Base-by-base conservation (phyloP, 1,140 invertebrate species). In the Aphidius ervi region DNA sequence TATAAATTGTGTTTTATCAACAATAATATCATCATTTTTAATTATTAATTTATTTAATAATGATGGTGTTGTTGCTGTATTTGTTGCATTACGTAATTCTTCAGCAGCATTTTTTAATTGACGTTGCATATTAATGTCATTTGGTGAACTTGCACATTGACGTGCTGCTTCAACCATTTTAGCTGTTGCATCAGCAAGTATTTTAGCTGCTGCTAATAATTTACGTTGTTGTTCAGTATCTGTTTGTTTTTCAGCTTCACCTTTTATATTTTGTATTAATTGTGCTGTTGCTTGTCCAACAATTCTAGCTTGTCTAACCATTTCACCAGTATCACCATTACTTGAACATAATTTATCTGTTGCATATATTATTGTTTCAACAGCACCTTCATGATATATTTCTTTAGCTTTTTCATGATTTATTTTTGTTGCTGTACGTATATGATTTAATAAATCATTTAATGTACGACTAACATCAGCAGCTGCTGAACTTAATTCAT, bases 121-220 rank as follows among this genome's bases (percentile, higher is more conserved):
- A 65, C 92, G 87, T 74, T 98, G 96, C 69, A 90, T 89, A 48
- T 85, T 82, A 1, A 87, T 84, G 67, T 97, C 94, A 72, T 89
- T 86, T 0, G 94, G 95, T 74, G 87, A 88, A 40, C 86, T 87
- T 9, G 94, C 92, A 79, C 94, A 96, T 6, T 91, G 86, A 63
- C 98, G 87, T 0, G 97, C 97, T 3, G 97, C 96, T 76, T 99
- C 96, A 3, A 98, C 95, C 88, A 98, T 92, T 64, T 90, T 86
- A 0, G 94, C 91, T 0, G 97, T 99, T 6, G 97, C 97, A 79
- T 99, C 95, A 3, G 97, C 96, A 9, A 99, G 80, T 50, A 91
- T 82, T 76, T 96, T 97, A 5, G 95, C 94, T 0, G 95, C 95
- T 0, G 94, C 94, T 47, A 98, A 76, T 6, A 99, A 75, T 63